Evolutionary conservation across 2,797 vertebrate genomes (phyloP).

Genomic region (Peromyscus aztecus): DNA sequence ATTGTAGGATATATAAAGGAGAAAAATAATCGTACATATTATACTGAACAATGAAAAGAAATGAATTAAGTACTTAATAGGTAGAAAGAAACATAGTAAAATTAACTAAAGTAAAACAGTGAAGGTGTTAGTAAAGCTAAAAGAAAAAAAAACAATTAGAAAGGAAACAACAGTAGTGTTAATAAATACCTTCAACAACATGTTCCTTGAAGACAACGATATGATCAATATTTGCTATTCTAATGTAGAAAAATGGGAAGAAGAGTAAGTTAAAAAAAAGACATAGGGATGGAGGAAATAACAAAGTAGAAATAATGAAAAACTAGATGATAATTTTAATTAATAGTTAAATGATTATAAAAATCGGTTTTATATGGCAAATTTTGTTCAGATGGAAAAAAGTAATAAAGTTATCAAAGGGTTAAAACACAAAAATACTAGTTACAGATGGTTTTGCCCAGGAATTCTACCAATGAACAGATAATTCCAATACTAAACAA

Average conservation of each 20-base stretch:
- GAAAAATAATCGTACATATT: slow-evolving; percentile 41
- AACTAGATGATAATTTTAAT: not conserved
- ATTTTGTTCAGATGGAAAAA: slow-evolving; percentile 11
- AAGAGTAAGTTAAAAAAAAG: not conserved
- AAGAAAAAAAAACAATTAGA: slow-evolving; percentile 8
- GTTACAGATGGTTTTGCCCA: slow-evolving; percentile 17
- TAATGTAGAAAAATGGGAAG: not conserved
- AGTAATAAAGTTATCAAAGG: slow-evolving; percentile 30
- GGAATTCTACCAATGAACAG: slow-evolving; percentile 33
- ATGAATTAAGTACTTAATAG: not conserved
- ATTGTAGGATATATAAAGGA: not conserved
- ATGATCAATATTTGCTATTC: not conserved
- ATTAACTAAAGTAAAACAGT: not conserved
- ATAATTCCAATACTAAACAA: slow-evolving; percentile 49
- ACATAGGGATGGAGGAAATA: not conserved
- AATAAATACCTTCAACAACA: not conserved
- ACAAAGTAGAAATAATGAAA: not conserved
- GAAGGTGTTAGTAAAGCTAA: not conserved
- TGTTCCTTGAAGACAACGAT: slow-evolving; percentile 8
- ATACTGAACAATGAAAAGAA: not conserved
- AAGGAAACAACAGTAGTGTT: not conserved
- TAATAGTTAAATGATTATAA: not conserved
- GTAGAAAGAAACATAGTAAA: slow-evolving; percentile 28
- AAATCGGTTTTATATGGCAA: not conserved
- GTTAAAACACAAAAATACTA: not conserved